Base-by-base conservation (phyloP, 2,797 vertebrate genomes). In the Poecilia gillii region DNA sequence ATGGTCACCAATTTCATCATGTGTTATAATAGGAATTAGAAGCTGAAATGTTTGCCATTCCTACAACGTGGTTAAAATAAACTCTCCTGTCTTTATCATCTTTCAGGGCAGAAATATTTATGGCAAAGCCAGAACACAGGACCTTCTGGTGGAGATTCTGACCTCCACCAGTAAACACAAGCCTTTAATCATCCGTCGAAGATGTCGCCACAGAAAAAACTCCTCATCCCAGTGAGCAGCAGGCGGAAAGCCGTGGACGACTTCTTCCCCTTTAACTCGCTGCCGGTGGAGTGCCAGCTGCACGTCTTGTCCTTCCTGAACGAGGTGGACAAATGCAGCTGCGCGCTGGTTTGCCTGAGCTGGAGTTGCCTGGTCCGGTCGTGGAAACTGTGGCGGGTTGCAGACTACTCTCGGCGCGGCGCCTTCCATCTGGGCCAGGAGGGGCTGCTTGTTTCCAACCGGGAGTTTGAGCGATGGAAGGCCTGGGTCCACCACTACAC, bases 361-460 rank as follows among this genome's bases (percentile, higher is more conserved):
- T 97, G 97, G 97, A 96, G 96, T 82, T 92, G 94, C 76, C 93
- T 97, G 0, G 84, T 97, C 68, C 96, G 97, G 55, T 96, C 96
- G 0, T 95, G 96, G 83, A 96, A 96, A 83, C 94, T 97, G 64
- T 97, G 97, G 96, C 91, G 96, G 41, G 95, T 96, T 12, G 97
- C 96, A 0, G 96, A 97, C 90, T 97, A 96, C 72, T 96, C 95
- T 73, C 94, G 96, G 0, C 95, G 96, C 0, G 96, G 96, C 0
- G 95, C 94, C 3, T 95, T 96, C 74, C 94, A 96, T 6, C 89
- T 96, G 0, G 96, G 95, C 12, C 96, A 95, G 85, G 96, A 96
- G 79, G 96, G 96, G 43, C 47, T 96, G 84, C 94, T 97, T 0
- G 96, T 96, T 25, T 97, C 96, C 53, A 96, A 96, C 87, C 91